Evolutionary conservation across 2,888 invertebrate species (phyloP), one percentile per base, ranked within the genome.

Genomic region (Anticlea derivata): DNA sequence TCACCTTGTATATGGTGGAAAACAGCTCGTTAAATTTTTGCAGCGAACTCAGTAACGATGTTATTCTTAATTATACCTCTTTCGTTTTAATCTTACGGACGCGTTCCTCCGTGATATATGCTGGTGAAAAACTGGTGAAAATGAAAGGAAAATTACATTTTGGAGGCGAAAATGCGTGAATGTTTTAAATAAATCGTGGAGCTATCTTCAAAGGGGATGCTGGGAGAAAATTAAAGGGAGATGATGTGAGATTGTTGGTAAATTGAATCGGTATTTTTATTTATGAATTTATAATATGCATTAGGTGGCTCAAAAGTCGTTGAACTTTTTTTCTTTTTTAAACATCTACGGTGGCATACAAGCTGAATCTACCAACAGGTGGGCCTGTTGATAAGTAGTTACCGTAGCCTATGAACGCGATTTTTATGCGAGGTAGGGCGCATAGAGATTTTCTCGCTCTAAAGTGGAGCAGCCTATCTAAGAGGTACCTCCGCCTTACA

Each of bases 51-150:
- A 23, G 29, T 48, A 47, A 58, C 47, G 41, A 35, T 44, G 44
- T 47, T 60, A 38, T 53, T 55, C 41, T 48, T 58, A 52, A 55
- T 58, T 56, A 56, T 41, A 47, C 44, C 46, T 31, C 37, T 51
- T 58, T 51, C 30, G 24, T 52, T 46, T 52, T 48, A 52, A 56
- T 49, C 41, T 49, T 24, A 41, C 17, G 27, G 13, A 48, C 43
- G 30, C 41, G 37, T 26, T 7, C 27, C 22, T 20, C 12, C 33
- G 7, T 53, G 48, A 53, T 48, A 39, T 52, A 52, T 34, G 48
- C 34, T 10, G 24, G 43, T 48, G 29, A 41, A 51, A 51, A 47
- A 35, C 29, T 22, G 46, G 20, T 27, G 34, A 33, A 38, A 41
- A 52, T 41, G 20, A 44, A 47, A 37, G 41, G 17, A 17, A 41